Evolutionary conservation across 2,888 invertebrate species (phyloP).

Genomic region (Poecilobothrus nobilitatus): DNA sequence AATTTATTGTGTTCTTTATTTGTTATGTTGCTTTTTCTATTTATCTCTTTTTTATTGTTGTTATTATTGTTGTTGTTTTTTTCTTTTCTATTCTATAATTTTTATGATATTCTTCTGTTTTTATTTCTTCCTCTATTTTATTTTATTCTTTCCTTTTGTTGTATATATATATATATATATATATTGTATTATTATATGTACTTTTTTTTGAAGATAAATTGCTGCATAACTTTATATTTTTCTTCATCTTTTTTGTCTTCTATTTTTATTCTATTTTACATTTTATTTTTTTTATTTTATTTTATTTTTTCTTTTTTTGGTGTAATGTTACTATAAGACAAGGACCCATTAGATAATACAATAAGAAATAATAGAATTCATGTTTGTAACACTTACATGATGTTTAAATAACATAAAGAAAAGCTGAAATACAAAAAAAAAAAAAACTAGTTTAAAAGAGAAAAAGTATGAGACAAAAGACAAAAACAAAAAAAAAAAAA

Average conservation of each 20-base stretch:
- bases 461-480: background rate
- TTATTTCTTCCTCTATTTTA: background rate
- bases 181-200: background rate
- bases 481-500: no score
- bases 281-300: background rate
- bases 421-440: background rate
- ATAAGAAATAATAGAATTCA: constrained; percentile 1
- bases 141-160: no score
- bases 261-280: background rate
- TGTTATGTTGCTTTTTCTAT: background rate
- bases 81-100: background rate
- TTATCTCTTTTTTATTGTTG: background rate
- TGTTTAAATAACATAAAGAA: background rate
- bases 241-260: no score
- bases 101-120: background rate
- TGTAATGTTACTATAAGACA: constrained; percentile 6
- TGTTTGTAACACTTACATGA: background rate
- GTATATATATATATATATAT: no score
- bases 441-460: background rate
- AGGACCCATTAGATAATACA: constrained; percentile 1
- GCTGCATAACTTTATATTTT: background rate
- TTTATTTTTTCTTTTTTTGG: background rate
- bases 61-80: background rate
- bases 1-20: constrained; percentile 1
- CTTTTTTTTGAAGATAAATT: constrained; percentile 1